Percentiles rank a stretch among this genome's conserved stretches.
These are phyloP conservation scores for Apotomis turbidana DNA, from an alignment of 2,888 invertebrate species.

Conservation along the genomic window DNA sequence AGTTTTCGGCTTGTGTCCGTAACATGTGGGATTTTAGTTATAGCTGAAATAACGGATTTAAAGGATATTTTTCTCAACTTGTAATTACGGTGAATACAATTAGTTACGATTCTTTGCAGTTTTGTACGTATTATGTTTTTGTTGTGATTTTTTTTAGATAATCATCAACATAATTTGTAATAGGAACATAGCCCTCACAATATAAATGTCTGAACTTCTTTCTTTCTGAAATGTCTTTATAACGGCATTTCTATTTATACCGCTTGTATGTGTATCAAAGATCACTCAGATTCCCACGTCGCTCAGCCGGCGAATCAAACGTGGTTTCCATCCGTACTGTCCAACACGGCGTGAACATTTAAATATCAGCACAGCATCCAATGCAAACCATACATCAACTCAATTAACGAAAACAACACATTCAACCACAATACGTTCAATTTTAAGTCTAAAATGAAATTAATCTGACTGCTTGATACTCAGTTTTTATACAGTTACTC, in stretches of 20 bases:
- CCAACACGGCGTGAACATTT: constrained; percentile 35
- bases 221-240: not conserved
- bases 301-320: constrained; percentile 32
- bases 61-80: too few relatives aligned
- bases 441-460: not conserved
- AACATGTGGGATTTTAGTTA: too few relatives aligned
- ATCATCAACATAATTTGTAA: too few relatives aligned
- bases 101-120: too few relatives aligned
- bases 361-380: constrained; percentile 37
- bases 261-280: constrained; percentile 30
- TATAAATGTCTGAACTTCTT: too few relatives aligned
- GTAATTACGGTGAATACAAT: too few relatives aligned
- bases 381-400: constrained; percentile 1
- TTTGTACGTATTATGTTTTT: too few relatives aligned
- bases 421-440: not conserved
- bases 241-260: constrained; percentile 16
- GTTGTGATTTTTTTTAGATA: too few relatives aligned
- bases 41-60: too few relatives aligned
- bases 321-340: constrained; percentile 6
- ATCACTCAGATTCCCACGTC: constrained; percentile 38
- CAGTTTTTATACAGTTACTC: not conserved
- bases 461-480: not conserved
- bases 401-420: not conserved
- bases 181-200: too few relatives aligned
- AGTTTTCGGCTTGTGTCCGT: too few relatives aligned